Percentiles rank a stretch among this genome's conserved stretches.
Conservation (phyloP, 1,140 invertebrate species). For the Orius laevigatus region DNA sequence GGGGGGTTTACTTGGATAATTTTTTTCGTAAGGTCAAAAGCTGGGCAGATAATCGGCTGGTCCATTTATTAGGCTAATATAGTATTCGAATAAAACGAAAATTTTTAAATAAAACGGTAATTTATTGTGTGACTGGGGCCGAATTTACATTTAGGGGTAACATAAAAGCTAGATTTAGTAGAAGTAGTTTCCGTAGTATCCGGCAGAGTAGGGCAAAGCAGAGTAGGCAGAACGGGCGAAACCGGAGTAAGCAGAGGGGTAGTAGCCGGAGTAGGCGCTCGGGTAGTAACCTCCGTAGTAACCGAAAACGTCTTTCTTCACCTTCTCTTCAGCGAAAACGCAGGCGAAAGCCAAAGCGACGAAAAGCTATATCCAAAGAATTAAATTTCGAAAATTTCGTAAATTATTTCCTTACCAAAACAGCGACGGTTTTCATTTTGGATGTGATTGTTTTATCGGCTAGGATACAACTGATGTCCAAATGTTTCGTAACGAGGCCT, state of each 20-base stretch:
- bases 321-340: slow-evolving; percentile 13
- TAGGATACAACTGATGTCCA: no score
- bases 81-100: no score
- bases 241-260: slow-evolving; percentile 2
- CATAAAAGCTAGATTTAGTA: background rate
- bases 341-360: slow-evolving; percentile 11
- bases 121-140: background rate
- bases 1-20: no score
- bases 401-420: no score
- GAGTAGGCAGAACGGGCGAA: background rate
- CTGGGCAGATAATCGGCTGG: no score
- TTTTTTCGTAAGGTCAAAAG: no score
- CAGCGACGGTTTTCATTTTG: no score
- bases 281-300: slow-evolving; percentile 8
- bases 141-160: background rate
- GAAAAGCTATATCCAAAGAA: slow-evolving; percentile 7
- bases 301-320: slow-evolving; percentile 15
- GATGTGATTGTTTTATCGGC: no score
- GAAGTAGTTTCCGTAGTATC: slow-evolving; percentile 1
- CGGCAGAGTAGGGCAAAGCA: background rate
- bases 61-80: no score
- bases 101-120: background rate
- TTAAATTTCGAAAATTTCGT: no score
- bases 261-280: background rate
- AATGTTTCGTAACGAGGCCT: no score